Conservation (phyloP, 2,797 vertebrate genomes). For the Lithobates pipiens region DNA sequence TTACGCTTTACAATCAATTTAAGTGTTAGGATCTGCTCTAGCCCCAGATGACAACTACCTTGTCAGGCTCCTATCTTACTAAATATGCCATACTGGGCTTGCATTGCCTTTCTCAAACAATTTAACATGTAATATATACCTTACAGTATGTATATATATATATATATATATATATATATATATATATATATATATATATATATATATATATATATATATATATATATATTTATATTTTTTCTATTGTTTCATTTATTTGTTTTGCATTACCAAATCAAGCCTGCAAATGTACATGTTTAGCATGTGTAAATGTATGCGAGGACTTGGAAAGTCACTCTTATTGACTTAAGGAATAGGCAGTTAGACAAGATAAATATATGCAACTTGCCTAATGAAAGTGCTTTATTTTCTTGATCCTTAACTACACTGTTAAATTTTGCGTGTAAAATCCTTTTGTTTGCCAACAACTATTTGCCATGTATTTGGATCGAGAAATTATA, state of each 20-base stretch:
- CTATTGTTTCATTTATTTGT: conserved; percentile 10
- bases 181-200: no score
- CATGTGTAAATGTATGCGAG: conserved; percentile 33
- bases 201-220: neutral
- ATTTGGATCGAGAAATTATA: neutral
- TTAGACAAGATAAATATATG: conserved; percentile 40
- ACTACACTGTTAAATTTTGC: conserved; percentile 1
- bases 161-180: no score
- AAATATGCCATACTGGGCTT: no score
- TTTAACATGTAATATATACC: no score
- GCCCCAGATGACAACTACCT: no score
- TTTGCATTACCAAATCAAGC: conserved; percentile 5
- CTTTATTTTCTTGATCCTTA: conserved; percentile 36
- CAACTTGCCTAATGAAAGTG: conserved; percentile 18
- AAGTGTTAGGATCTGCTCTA: no score
- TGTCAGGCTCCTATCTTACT: no score
- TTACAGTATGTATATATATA: no score
- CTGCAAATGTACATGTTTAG: conserved; percentile 28
- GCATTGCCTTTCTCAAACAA: no score
- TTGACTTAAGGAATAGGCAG: conserved; percentile 43
- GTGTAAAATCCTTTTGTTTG: neutral
- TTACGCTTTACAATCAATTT: no score
- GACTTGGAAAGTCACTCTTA: conserved; percentile 14
- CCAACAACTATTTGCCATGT: neutral
- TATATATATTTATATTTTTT: neutral